Conservation (phyloP, 2,888 invertebrate genomes). For the Hyppa rectilinea region DNA sequence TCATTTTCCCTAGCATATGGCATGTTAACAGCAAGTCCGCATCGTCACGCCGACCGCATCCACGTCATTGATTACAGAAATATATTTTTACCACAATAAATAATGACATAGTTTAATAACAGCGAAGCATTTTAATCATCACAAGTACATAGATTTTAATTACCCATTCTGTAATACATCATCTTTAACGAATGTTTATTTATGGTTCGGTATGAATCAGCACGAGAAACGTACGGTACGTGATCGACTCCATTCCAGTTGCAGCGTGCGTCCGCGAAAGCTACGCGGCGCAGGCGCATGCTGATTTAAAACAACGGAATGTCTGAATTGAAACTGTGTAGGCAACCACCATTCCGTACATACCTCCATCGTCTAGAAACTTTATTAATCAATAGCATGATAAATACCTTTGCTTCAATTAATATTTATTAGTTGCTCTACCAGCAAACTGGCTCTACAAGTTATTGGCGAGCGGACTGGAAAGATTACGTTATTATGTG, state of each 20-base stretch:
- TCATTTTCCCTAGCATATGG: slow-evolving; percentile 24
- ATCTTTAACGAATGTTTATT: slow-evolving; percentile 71
- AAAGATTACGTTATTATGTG: slow-evolving; percentile 45
- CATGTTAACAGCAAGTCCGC: slow-evolving; percentile 19
- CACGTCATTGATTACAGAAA: slow-evolving; percentile 50
- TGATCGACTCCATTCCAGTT: slow-evolving; percentile 77
- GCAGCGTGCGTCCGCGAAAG: slow-evolving; percentile 79
- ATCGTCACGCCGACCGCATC: slow-evolving; percentile 43
- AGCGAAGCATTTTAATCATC: slow-evolving; percentile 50
- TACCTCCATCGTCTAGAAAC: slow-evolving; percentile 48
- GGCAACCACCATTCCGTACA: slow-evolving; percentile 59
- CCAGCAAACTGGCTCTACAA: slow-evolving; percentile 46
- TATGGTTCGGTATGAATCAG: slow-evolving; percentile 75
- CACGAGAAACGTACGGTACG: slow-evolving; percentile 73
- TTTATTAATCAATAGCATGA: slow-evolving; percentile 55
- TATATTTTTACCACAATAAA: slow-evolving; percentile 44
- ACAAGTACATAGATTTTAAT: slow-evolving; percentile 61
- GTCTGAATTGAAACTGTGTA: slow-evolving; percentile 69
- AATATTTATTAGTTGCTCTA: slow-evolving; percentile 50
- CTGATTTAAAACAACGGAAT: slow-evolving; percentile 80
- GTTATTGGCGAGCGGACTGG: slow-evolving; percentile 39
- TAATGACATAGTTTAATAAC: slow-evolving; percentile 51
- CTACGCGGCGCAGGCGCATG: slow-evolving; percentile 75
- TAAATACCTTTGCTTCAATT: slow-evolving; percentile 57
- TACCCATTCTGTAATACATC: slow-evolving; percentile 63